phyloP scores from a whole-genome alignment of 2,797 vertebrate species.

The Tenualosa thibaudeaui region DNA sequence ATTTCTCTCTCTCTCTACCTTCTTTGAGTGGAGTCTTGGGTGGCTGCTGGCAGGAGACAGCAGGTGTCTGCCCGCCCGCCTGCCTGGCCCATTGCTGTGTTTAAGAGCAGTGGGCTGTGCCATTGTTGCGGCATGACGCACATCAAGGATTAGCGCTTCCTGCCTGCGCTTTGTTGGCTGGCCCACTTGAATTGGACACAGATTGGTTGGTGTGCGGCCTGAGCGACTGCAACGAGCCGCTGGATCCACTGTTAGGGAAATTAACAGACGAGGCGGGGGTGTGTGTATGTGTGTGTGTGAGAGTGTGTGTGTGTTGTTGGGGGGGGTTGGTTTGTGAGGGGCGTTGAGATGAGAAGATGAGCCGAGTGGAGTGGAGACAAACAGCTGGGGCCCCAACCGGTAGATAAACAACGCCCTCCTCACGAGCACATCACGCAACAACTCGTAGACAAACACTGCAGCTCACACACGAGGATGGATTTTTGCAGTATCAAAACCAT shows the following conservation, averaged over 20 bases:
- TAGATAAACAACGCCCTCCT: conserved; percentile 31
- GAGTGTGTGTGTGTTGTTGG: background rate
- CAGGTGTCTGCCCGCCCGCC: conserved; percentile 51
- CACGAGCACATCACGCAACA: conserved; percentile 1
- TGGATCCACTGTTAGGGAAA: conserved; percentile 61
- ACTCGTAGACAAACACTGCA: conserved; percentile 35
- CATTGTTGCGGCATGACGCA: conserved; percentile 73
- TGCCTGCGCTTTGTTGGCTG: conserved; percentile 75
- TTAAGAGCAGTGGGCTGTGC: conserved; percentile 53
- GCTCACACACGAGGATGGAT: conserved; percentile 3
- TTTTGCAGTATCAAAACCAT: background rate
- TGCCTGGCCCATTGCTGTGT: conserved; percentile 36
- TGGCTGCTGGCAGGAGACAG: conserved; percentile 62
- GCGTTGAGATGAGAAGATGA: conserved; percentile 49
- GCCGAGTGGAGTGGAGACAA: conserved; percentile 45
- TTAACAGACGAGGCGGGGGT: conserved; percentile 40
- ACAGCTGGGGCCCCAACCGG: conserved; percentile 53
- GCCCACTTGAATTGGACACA: conserved; percentile 74
- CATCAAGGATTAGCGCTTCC: conserved; percentile 81
- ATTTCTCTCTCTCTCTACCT: conserved; percentile 35
- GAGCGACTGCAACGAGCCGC: conserved; percentile 47
- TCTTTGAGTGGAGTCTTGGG: conserved; percentile 38
- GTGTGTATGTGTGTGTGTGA: background rate
- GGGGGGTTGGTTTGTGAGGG: background rate
- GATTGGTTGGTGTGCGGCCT: conserved; percentile 56